These are phyloP conservation scores for Lathamus discolor DNA, from an alignment of 2,113 vertebrate species.

Conservation along the genomic window DNA sequence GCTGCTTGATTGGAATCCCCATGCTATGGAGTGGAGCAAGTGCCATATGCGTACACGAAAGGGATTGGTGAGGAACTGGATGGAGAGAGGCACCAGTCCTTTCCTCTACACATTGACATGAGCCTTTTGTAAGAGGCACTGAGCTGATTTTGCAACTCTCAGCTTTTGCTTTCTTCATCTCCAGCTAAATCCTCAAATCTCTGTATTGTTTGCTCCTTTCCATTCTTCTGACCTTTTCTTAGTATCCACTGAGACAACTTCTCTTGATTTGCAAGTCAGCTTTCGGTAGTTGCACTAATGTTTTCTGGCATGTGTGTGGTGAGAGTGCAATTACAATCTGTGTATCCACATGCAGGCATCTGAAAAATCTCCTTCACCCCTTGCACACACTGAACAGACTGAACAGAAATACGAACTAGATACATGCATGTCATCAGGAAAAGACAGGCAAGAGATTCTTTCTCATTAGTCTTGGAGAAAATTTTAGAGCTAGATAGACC, in stretches of 20 bases:
- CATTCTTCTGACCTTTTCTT: not conserved
- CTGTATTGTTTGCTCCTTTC: not conserved
- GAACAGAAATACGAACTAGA: not conserved
- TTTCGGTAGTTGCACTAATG: fast-evolving
- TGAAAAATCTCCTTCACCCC: not conserved
- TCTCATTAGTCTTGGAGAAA: fast-evolving
- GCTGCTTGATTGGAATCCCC: not conserved
- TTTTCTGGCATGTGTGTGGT: fast-evolving
- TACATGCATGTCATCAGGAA: not conserved
- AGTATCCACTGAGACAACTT: not conserved
- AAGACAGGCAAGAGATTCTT: not conserved
- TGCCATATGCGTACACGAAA: fast-evolving
- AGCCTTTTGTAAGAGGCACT: not conserved
- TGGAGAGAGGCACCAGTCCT: not conserved
- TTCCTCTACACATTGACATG: not conserved
- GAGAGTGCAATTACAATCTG: not conserved
- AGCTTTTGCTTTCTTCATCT: not conserved
- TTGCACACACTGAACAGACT: fast-evolving
- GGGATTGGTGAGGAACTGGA: not conserved
- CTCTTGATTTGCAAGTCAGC: not conserved
- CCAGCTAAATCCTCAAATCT: not conserved
- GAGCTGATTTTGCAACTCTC: not conserved
- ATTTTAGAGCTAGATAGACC: not conserved
- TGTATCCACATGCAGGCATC: fast-evolving
- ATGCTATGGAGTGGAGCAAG: not conserved